A percentile compares a stretch with the other conserved stretches of the same genome.
Conservation (phyloP, 2,797 vertebrate genomes). For the Sebastes goodei region DNA sequence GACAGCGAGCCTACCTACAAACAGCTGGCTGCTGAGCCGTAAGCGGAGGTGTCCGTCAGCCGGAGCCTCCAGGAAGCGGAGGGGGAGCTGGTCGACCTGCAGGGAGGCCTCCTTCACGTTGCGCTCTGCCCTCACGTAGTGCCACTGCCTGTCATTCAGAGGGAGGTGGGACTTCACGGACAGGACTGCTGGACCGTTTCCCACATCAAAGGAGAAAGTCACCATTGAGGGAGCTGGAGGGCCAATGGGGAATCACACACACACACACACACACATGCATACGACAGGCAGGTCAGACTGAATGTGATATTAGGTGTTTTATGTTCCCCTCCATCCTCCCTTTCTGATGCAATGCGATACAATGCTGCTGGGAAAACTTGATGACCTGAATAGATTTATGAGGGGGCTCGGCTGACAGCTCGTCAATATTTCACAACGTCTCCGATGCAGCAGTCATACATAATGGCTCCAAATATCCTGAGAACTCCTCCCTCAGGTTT, state of each 20-base stretch:
- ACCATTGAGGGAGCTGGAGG: conserved; percentile 89
- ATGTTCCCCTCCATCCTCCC: conserved; percentile 39
- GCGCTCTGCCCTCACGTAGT: conserved; percentile 90
- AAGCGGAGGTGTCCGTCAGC: conserved; percentile 89
- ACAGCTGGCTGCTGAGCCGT: conserved; percentile 92
- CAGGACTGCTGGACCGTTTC: conserved; percentile 88
- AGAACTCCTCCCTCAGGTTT: conserved; percentile 29
- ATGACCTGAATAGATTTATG: conserved; percentile 72
- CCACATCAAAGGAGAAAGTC: conserved; percentile 92
- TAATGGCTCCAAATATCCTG: conserved; percentile 42
- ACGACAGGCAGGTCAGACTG: conserved; percentile 30
- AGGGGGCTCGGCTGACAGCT: conserved; percentile 63
- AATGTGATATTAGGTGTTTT: conserved; percentile 52
- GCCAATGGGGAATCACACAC: conserved; percentile 48
- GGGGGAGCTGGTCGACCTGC: conserved; percentile 91
- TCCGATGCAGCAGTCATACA: conserved; percentile 57
- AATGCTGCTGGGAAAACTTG: conserved; percentile 64
- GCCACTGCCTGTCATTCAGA: conserved; percentile 97
- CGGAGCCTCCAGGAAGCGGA: conserved; percentile 83
- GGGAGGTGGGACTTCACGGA: conserved; percentile 86
- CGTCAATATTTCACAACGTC: conserved; percentile 71
- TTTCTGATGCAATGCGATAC: conserved; percentile 69
- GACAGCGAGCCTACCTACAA: conserved; percentile 87
- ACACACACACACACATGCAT: conserved; percentile 19
- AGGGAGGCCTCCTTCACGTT: conserved; percentile 91